A percentile compares a stretch with the other conserved stretches of the same genome.
Conservation (phyloP, 2,797 vertebrate genomes). For the Pteronotus mesoamericanus region DNA sequence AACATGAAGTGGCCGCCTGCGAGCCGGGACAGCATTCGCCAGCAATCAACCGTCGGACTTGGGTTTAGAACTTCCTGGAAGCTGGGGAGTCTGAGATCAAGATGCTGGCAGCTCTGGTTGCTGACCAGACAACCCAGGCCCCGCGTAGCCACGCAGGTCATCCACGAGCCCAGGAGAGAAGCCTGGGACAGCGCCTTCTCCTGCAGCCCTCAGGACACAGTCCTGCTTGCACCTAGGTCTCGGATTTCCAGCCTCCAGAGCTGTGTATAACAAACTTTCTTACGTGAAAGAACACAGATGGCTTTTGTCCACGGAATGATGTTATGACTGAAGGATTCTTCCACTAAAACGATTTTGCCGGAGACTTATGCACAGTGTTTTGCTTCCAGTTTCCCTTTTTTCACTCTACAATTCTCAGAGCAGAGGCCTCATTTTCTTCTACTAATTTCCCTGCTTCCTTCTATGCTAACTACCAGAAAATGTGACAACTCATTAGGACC, state of each 20-base stretch:
- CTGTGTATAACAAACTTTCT: neutral
- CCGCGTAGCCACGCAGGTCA: rapidly evolving
- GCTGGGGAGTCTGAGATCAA: neutral
- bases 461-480: neutral
- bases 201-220: neutral
- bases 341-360: neutral
- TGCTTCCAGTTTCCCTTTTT: neutral
- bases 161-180: neutral
- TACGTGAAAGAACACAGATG: neutral
- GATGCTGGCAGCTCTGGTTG: neutral
- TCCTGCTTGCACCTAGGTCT: neutral
- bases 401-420: neutral
- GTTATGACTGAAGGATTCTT: neutral
- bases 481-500: neutral
- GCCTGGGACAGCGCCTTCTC: neutral
- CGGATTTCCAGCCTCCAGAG: neutral
- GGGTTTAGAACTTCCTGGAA: neutral
- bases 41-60: neutral
- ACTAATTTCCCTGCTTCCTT: neutral
- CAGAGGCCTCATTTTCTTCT: neutral
- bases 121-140: neutral
- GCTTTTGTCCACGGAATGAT: neutral
- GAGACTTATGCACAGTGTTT: neutral
- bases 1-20: neutral
- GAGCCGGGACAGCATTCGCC: neutral